Evolutionary conservation across 2,113 vertebrate species (phyloP).

Genomic region (Romanogobio albipinnatus): DNA sequence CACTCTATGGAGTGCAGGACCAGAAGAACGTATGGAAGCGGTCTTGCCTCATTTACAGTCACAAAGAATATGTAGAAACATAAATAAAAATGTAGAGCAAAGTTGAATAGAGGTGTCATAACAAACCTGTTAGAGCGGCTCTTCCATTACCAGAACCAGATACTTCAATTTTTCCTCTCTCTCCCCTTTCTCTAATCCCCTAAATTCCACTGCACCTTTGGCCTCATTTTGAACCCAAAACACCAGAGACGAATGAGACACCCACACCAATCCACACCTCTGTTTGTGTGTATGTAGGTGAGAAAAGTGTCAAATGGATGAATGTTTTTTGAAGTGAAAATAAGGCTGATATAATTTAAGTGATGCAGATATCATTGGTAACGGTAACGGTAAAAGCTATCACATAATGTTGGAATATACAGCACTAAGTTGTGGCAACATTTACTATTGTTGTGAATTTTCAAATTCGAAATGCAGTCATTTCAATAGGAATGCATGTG

Average conservation of each 20-base stretch:
- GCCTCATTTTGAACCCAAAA: slow-evolving; percentile 30
- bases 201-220: slow-evolving; percentile 33
- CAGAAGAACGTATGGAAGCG: background rate
- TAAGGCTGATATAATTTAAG: background rate
- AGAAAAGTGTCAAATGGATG: slow-evolving; percentile 19
- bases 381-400: background rate
- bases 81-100: background rate
- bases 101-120: background rate
- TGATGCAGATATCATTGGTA: background rate
- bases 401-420: background rate
- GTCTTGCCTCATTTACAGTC: slow-evolving; percentile 6
- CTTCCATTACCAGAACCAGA: background rate
- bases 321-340: background rate
- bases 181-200: slow-evolving; percentile 16
- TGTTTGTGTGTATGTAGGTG: background rate
- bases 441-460: background rate
- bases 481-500: background rate
- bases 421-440: background rate
- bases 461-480: background rate
- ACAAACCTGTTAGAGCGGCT: background rate
- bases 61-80: slow-evolving; percentile 3
- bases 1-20: slow-evolving; percentile 6
- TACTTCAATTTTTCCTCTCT: background rate
- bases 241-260: slow-evolving; percentile 36
- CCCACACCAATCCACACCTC: background rate